These are phyloP conservation scores for Notarius quadriscutis DNA, from an alignment of 2,113 vertebrate species.

Conservation along the genomic window DNA sequence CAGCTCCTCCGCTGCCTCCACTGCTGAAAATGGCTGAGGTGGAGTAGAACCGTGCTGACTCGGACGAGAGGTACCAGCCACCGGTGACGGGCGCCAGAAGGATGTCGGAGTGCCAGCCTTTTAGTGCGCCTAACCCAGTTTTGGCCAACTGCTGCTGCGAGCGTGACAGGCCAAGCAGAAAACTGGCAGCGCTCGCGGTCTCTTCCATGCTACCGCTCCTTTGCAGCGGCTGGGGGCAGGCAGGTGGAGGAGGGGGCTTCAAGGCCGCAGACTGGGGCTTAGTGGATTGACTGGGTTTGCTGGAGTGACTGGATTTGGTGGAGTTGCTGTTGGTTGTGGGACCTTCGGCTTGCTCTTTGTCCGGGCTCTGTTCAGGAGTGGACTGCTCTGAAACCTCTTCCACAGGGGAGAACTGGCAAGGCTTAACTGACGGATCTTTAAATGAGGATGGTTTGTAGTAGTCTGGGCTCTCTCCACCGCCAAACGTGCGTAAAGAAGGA, in stretches of 20 bases:
- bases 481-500: slow-evolving; percentile 61
- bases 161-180: slow-evolving; percentile 82
- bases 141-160: slow-evolving; percentile 86
- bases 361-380: slow-evolving; percentile 82
- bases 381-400: slow-evolving; percentile 89
- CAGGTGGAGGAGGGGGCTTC: slow-evolving; percentile 52
- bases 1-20: slow-evolving; percentile 32
- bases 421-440: slow-evolving; percentile 77
- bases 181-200: slow-evolving; percentile 71
- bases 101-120: slow-evolving; percentile 95
- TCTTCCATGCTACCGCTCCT: slow-evolving; percentile 90
- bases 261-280: slow-evolving; percentile 54
- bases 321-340: slow-evolving; percentile 53
- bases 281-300: slow-evolving; percentile 40
- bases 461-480: slow-evolving; percentile 69
- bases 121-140: slow-evolving; percentile 73
- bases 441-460: slow-evolving; percentile 75
- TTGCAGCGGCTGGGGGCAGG: slow-evolving; percentile 71
- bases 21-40: slow-evolving; percentile 78
- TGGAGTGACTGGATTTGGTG: slow-evolving; percentile 58
- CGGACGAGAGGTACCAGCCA: slow-evolving; percentile 86
- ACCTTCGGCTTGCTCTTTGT: slow-evolving; percentile 73
- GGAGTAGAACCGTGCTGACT: slow-evolving; percentile 84
- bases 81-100: slow-evolving; percentile 78
- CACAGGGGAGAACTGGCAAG: slow-evolving; percentile 90